Conservation (phyloP, 2,888 invertebrate species). For the Tuta absoluta region DNA sequence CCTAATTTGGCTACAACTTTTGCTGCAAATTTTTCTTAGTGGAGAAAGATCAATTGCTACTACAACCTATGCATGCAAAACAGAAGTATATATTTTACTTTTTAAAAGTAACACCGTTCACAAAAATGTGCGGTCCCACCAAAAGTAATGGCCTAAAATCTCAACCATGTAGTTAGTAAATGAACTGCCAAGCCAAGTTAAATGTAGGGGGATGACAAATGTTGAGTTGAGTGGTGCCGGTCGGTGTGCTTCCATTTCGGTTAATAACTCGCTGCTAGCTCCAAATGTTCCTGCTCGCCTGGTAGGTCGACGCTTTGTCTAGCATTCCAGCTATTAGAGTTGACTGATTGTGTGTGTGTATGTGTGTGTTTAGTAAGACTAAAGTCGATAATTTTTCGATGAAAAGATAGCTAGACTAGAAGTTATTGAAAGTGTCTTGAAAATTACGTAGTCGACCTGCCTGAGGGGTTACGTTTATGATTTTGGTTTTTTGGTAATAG, state of each 20-base stretch:
- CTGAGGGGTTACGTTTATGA: too few species aligned
- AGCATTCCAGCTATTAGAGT: not conserved
- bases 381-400: too few species aligned
- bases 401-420: too few species aligned
- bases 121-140: not conserved
- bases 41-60: too few species aligned
- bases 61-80: too few species aligned
- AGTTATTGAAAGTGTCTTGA: too few species aligned
- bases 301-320: not conserved
- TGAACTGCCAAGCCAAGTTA: conserved; percentile 31
- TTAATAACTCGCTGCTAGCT: conserved; percentile 23
- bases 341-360: not conserved
- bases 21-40: too few species aligned
- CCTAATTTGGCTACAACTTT: too few species aligned
- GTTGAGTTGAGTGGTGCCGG: conserved; percentile 27
- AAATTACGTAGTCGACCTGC: too few species aligned
- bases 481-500: too few species aligned
- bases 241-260: conserved; percentile 25
- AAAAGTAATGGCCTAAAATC: conserved; percentile 18
- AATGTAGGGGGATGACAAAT: conserved; percentile 32
- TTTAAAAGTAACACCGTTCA: not conserved
- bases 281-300: conserved; percentile 12
- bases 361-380: too few species aligned
- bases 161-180: conserved; percentile 29
- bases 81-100: not conserved